A percentile compares a stretch with the other conserved stretches of the same genome.
Conservation (phyloP, 2,113 vertebrate genomes). For the Alexandromys fortis region DNA sequence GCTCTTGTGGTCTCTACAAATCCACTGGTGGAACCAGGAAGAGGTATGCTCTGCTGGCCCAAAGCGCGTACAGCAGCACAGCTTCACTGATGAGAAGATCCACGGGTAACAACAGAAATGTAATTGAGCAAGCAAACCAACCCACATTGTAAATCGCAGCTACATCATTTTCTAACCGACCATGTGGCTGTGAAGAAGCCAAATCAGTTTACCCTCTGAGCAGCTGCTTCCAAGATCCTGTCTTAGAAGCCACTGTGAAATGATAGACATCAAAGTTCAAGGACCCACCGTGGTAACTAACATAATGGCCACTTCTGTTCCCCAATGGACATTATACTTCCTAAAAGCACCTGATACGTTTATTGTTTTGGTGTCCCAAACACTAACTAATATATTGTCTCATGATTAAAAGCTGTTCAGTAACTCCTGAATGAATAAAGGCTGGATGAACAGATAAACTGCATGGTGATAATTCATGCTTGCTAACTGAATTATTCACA, state of each 20-base stretch:
- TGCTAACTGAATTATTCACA: background rate
- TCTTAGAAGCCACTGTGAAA: background rate
- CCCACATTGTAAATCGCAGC: background rate
- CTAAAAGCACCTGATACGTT: background rate
- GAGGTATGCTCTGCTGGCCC: background rate
- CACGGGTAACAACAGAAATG: background rate
- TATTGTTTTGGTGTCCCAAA: background rate
- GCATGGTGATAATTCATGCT: background rate
- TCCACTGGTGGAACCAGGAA: background rate
- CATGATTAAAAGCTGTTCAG: conserved; percentile 14
- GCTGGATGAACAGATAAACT: background rate
- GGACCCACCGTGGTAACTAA: background rate
- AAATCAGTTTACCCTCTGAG: background rate
- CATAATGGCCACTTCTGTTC: background rate
- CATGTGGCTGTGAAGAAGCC: background rate
- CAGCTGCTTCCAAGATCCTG: background rate
- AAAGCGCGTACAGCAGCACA: background rate
- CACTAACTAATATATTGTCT: background rate
- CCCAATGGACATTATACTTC: background rate
- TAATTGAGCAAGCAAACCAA: background rate
- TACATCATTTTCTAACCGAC: background rate
- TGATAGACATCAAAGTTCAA: background rate
- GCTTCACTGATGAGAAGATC: background rate
- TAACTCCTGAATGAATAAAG: conserved; percentile 10
- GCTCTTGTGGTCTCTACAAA: background rate